Evolutionary conservation across 1,140 invertebrate genomes (phyloP).

Genomic region (Drosophila lacertosa): DNA sequence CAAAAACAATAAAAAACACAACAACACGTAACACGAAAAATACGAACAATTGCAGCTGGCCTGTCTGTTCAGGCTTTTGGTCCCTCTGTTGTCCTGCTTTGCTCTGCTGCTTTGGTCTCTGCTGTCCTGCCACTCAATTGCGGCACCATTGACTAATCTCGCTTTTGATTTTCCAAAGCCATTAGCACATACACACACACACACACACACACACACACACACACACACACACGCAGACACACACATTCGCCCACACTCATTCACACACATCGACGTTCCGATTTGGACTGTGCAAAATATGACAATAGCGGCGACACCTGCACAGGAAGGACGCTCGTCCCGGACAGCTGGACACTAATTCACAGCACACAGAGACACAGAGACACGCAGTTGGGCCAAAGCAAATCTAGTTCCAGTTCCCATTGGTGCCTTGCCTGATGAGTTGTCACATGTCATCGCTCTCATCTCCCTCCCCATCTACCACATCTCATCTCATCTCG

Average conservation of each 20-base stretch:
- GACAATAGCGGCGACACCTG: constrained; percentile 52
- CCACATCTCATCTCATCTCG: not conserved
- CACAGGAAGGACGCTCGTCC: constrained; percentile 28
- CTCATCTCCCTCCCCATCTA: constrained; percentile 12
- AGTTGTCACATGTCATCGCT: constrained; percentile 74
- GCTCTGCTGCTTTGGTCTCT: constrained; percentile 14
- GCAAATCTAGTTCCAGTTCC: constrained; percentile 43
- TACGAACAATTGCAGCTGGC: constrained; percentile 33
- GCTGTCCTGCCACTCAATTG: constrained; percentile 55
- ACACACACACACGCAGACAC: constrained; percentile 17
- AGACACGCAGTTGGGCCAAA: constrained; percentile 9
- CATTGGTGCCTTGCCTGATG: constrained; percentile 61
- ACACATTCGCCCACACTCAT: not conserved
- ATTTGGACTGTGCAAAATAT: constrained; percentile 47
- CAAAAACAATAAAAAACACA: constrained; percentile 9
- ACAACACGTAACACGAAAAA: constrained; percentile 20
- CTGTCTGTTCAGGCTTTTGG: constrained; percentile 15
- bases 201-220: not conserved
- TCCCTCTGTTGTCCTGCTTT: constrained; percentile 12
- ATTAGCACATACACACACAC: constrained; percentile 48
- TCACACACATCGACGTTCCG: constrained; percentile 4
- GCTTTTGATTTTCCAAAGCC: constrained; percentile 61
- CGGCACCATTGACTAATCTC: constrained; percentile 57
- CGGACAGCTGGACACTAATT: constrained; percentile 46
- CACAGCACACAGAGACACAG: constrained; percentile 42